A percentile compares a stretch with the other conserved stretches of the same genome.
These are phyloP conservation scores for Sinodicranocentrus sp. DNA, from an alignment of 2,888 invertebrate genomes.

Conservation along the genomic window DNA sequence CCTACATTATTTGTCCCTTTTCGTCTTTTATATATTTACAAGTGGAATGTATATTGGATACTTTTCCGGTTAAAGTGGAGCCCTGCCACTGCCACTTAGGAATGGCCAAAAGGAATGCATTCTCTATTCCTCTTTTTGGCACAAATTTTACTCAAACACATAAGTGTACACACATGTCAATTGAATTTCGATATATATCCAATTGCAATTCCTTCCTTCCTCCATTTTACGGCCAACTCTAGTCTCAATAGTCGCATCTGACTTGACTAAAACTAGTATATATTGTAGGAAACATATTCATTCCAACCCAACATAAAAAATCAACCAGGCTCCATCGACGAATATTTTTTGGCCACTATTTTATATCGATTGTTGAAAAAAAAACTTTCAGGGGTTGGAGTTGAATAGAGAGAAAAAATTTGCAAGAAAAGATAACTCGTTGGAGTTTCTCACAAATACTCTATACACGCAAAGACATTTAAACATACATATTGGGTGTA, in stretches of 20 bases:
- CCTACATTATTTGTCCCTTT: slow-evolving; percentile 21
- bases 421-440: too few species aligned
- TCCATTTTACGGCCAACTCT: slow-evolving; percentile 15
- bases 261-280: background rate
- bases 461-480: too few species aligned
- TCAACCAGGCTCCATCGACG: background rate
- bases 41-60: background rate
- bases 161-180: slow-evolving; percentile 15
- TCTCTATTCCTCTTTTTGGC: background rate
- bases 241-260: background rate
- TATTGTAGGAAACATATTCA: background rate
- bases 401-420: background rate
- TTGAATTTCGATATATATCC: slow-evolving; percentile 32
- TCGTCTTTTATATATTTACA: background rate
- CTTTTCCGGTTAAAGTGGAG: slow-evolving; percentile 3
- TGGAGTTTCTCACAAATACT: too few species aligned
- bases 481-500: too few species aligned
- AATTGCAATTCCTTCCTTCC: slow-evolving; percentile 34
- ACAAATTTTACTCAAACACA: background rate
- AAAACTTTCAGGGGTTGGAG: background rate
- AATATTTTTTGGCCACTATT: background rate
- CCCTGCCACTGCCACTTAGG: background rate
- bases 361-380: background rate
- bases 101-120: slow-evolving; percentile 6
- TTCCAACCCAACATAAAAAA: slow-evolving; percentile 24